phyloP scores from a whole-genome alignment of 2,888 invertebrate species.

The Hypselothyrea guttata region DNA sequence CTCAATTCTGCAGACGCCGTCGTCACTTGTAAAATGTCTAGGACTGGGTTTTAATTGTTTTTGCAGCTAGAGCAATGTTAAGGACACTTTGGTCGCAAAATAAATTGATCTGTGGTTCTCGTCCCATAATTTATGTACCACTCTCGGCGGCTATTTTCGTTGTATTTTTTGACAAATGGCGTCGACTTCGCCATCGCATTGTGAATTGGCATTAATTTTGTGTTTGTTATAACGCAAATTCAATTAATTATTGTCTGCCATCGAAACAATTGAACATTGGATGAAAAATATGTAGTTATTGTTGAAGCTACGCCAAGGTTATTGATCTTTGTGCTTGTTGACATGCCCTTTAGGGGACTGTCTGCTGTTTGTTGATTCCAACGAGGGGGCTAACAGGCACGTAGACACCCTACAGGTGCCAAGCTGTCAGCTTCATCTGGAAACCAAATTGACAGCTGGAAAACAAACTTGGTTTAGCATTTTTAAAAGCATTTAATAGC shows the following conservation, averaged over 20 bases:
- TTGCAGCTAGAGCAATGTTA: constrained; percentile 41
- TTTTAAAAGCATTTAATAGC: constrained; percentile 11
- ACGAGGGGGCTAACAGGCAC: not conserved
- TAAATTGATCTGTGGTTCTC: constrained; percentile 69
- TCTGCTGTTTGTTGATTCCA: too few species aligned
- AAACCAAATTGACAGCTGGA: not conserved
- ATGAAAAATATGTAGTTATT: constrained; percentile 4
- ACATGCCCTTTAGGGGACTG: constrained; percentile 39
- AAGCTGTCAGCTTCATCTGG: too few species aligned
- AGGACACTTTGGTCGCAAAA: constrained; percentile 59
- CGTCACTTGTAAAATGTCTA: constrained; percentile 57
- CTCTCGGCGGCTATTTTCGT: too few species aligned
- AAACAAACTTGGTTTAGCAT: constrained; percentile 25
- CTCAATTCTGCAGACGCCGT: constrained; percentile 27
- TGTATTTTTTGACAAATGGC: constrained; percentile 65
- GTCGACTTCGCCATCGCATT: constrained; percentile 23
- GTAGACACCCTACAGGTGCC: not conserved
- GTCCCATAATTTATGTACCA: constrained; percentile 63
- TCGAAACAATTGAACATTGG: constrained; percentile 32
- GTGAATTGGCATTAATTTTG: constrained; percentile 57
- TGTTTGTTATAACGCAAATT: constrained; percentile 47
- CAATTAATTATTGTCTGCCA: constrained; percentile 64
- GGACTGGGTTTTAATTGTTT: constrained; percentile 65
- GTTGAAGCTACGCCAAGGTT: too few species aligned
- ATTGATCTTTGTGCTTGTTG: constrained; percentile 52